A percentile compares a stretch with the other conserved stretches of the same genome.
Conservation (phyloP, 2,113 vertebrate species). For the Thalassarche chlororhynchos region DNA sequence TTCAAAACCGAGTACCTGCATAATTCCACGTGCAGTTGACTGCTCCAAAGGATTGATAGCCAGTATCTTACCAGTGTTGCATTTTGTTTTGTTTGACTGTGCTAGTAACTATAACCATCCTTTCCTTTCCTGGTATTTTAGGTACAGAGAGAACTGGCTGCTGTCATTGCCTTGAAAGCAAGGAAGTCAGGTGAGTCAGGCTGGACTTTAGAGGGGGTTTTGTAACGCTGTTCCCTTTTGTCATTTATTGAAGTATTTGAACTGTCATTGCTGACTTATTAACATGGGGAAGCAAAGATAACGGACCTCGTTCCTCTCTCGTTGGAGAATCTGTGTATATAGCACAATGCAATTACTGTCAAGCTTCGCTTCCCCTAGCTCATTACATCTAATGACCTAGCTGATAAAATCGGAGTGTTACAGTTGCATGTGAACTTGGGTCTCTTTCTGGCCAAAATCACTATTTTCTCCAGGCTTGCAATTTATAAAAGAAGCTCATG, state of each 20-base stretch:
- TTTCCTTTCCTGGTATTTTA: conserved; percentile 68
- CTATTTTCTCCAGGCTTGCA: neutral
- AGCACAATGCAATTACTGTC: neutral
- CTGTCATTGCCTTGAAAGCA: conserved; percentile 93
- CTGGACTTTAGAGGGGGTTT: neutral
- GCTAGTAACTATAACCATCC: neutral
- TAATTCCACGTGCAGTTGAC: neutral
- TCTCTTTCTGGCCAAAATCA: neutral
- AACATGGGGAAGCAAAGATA: neutral
- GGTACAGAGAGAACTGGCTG: conserved; percentile 94
- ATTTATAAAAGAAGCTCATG: neutral
- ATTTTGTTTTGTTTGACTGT: neutral
- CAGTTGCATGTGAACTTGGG: neutral
- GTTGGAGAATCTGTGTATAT: neutral
- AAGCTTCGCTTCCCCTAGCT: neutral
- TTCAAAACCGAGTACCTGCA: neutral
- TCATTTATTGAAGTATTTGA: neutral
- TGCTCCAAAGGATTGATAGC: neutral
- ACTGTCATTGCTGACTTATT: neutral
- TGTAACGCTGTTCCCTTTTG: neutral
- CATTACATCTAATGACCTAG: neutral
- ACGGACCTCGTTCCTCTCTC: neutral
- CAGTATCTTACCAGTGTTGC: neutral
- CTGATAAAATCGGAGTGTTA: neutral
- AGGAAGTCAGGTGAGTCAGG: conserved; percentile 90